Evolutionary conservation across 2,113 vertebrate species (phyloP).

Genomic region (Pyrgilauda ruficollis): DNA sequence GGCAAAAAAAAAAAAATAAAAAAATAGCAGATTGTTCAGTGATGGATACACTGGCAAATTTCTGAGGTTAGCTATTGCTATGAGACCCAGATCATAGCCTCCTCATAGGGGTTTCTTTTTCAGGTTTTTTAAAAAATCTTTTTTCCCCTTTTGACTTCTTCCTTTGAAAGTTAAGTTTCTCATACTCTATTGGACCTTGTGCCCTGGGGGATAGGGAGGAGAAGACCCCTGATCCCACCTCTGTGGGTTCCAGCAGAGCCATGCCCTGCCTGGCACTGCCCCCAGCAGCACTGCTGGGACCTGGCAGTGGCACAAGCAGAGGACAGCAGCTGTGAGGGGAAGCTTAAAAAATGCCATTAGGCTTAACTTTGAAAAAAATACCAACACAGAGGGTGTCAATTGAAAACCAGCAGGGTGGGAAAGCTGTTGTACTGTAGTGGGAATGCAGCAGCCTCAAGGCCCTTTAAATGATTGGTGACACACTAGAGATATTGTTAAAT

Average conservation of each 20-base stretch:
- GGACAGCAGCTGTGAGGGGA: not conserved
- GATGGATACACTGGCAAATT: not conserved
- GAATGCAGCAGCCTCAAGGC: slow-evolving; percentile 59
- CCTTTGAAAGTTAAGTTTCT: not conserved
- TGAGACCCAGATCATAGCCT: not conserved
- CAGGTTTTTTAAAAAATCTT: not conserved
- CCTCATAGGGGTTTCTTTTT: not conserved
- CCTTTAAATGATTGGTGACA: slow-evolving; percentile 73
- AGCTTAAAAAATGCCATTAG: slow-evolving; percentile 20
- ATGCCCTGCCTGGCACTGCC: not conserved
- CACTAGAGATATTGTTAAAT: slow-evolving; percentile 74
- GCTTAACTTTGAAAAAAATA: slow-evolving; percentile 1
- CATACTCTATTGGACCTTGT: not conserved
- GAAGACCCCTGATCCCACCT: not conserved
- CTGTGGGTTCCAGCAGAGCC: not conserved
- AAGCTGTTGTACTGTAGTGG: slow-evolving; percentile 14
- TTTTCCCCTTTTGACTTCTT: not conserved
- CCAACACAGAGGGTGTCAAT: slow-evolving; percentile 47
- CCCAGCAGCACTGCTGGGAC: not conserved
- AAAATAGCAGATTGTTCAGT: not conserved
- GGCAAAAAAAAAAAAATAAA: not conserved
- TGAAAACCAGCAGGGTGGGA: slow-evolving; percentile 73
- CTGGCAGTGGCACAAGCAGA: accelerated
- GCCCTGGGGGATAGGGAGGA: accelerated
- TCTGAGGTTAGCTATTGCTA: not conserved